A percentile compares a stretch with the other conserved stretches of the same genome.
phyloP scores from a whole-genome alignment of 1,140 invertebrate genomes.

The Drosophila quadrilineata region DNA sequence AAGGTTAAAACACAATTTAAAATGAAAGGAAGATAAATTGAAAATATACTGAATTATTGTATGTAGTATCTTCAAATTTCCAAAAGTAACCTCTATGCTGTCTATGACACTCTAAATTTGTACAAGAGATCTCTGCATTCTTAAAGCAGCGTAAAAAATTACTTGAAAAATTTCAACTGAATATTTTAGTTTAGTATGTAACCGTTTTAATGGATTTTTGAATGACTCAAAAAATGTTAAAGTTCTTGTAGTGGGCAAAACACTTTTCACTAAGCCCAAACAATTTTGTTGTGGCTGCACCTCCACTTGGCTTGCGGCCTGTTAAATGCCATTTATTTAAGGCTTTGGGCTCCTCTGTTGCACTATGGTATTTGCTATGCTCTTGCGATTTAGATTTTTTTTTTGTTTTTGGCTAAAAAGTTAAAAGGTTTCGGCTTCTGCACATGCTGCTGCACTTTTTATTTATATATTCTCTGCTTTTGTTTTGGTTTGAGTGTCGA shows the following conservation, averaged over 20 bases:
- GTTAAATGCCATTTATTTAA: conserved; percentile 29
- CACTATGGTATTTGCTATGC: conserved; percentile 20
- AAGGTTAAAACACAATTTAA: too few relatives aligned
- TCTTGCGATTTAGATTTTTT: not conserved
- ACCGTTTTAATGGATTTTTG: conserved; percentile 23
- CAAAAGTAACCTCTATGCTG: too few relatives aligned
- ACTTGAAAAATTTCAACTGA: too few relatives aligned
- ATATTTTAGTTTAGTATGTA: too few relatives aligned
- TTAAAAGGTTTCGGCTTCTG: too few relatives aligned
- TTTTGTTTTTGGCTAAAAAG: conserved; percentile 2
- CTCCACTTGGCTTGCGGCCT: conserved; percentile 28
- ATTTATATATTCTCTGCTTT: not conserved
- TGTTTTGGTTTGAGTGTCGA: not conserved
- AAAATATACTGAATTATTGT: too few relatives aligned
- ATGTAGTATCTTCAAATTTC: too few relatives aligned
- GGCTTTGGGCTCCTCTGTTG: conserved; percentile 1
- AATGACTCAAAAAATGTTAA: conserved; percentile 21
- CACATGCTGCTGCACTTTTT: too few relatives aligned
- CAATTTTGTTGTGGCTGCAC: conserved; percentile 28
- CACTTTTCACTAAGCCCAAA: conserved; percentile 18
- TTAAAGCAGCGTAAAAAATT: too few relatives aligned
- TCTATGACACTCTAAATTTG: too few relatives aligned
- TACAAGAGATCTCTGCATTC: too few relatives aligned
- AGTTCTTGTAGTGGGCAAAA: not conserved
- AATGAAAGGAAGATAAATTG: too few relatives aligned